phyloP scores from a whole-genome alignment of 2,113 vertebrate genomes.

The Mionectes macconnelli region DNA sequence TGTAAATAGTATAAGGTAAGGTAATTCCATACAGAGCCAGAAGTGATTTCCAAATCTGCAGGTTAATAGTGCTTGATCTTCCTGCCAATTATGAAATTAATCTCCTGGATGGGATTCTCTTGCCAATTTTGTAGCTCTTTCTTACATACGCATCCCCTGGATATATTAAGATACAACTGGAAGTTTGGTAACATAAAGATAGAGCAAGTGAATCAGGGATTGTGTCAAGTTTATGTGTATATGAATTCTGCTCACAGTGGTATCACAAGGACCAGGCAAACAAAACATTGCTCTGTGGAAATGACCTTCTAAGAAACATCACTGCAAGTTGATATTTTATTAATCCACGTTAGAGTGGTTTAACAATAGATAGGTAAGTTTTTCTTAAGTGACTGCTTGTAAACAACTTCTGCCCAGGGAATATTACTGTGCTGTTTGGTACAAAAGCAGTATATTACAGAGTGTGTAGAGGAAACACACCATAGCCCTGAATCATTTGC shows the following conservation, averaged over 20 bases:
- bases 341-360: background rate
- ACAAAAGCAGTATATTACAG: background rate
- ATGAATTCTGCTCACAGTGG: background rate
- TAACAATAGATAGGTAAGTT: background rate
- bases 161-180: background rate
- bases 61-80: background rate
- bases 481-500: background rate
- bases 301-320: background rate
- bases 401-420: background rate
- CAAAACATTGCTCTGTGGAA: background rate
- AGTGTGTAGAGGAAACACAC: background rate
- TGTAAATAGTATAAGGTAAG: background rate
- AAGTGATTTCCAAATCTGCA: background rate
- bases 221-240: background rate
- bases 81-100: background rate
- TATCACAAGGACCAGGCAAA: background rate
- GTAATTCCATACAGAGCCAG: background rate
- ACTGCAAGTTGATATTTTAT: background rate
- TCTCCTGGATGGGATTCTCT: background rate
- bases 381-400: background rate
- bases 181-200: background rate
- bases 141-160: background rate
- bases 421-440: background rate
- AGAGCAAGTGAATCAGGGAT: background rate
- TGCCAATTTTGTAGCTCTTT: background rate